phyloP scores from a whole-genome alignment of 1,140 invertebrate species.

The Orussus abietinus region DNA sequence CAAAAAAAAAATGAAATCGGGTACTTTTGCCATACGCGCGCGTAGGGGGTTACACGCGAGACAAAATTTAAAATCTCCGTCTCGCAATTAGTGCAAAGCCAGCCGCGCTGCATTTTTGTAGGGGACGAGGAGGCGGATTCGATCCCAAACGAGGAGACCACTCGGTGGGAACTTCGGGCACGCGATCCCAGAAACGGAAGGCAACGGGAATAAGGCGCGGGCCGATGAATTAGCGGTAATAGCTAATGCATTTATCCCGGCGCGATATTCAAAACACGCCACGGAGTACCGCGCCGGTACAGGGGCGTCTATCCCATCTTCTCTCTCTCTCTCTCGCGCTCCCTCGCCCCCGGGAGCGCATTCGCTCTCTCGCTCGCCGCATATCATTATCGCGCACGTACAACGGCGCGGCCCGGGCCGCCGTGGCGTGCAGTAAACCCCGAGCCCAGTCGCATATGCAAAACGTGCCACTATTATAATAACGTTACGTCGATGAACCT shows the following conservation, averaged over 20 bases:
- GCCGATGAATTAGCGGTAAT: conserved; percentile 42
- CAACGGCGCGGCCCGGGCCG: conserved; percentile 17
- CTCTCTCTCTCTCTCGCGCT: conserved; percentile 16
- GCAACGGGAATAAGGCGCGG: no score
- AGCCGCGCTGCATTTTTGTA: no score
- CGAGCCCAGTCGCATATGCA: conserved; percentile 41
- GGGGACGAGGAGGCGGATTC: no score
- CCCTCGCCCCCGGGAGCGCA: conserved; percentile 11
- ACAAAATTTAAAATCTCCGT: no score
- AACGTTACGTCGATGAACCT: conserved; percentile 49
- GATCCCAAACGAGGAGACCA: no score
- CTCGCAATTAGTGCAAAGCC: no score
- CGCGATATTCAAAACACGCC: conserved; percentile 35
- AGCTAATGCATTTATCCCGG: conserved; percentile 39
- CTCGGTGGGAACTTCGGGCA: no score
- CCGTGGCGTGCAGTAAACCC: conserved; percentile 24
- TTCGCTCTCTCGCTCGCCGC: conserved; percentile 31
- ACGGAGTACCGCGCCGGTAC: not conserved
- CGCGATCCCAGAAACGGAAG: no score
- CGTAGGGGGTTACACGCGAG: no score
- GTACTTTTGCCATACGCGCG: no score
- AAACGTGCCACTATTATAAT: conserved; percentile 51
- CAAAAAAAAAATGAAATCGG: no score
- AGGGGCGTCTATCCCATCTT: not conserved
- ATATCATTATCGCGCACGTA: conserved; percentile 50